phyloP scores from a whole-genome alignment of 2,797 vertebrate species.

The Setipinna tenuifilis region DNA sequence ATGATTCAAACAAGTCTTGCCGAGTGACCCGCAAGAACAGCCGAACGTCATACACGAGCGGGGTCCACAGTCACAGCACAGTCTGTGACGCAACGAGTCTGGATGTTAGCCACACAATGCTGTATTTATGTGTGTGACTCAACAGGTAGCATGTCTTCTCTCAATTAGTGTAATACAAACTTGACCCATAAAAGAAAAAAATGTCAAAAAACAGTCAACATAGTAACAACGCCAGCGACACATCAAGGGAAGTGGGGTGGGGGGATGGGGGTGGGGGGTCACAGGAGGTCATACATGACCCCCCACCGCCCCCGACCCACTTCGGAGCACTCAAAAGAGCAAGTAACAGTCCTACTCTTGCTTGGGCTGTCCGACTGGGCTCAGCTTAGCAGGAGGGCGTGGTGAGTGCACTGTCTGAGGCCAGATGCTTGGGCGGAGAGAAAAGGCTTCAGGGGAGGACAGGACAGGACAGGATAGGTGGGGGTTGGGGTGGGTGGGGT shows the following conservation, averaged over 20 bases:
- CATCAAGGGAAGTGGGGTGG: slow-evolving; percentile 32
- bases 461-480: slow-evolving; percentile 25
- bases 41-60: not conserved
- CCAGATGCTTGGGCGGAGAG: not conserved
- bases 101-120: slow-evolving; percentile 23
- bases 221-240: slow-evolving; percentile 70
- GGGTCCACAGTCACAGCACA: not conserved
- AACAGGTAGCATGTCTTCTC: slow-evolving; percentile 61
- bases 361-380: slow-evolving; percentile 47
- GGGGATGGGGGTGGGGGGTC: not conserved
- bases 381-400: slow-evolving; percentile 46
- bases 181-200: slow-evolving; percentile 72
- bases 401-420: slow-evolving; percentile 44
- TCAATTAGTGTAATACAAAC: slow-evolving; percentile 74
- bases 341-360: slow-evolving; percentile 75
- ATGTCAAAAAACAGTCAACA: slow-evolving; percentile 57
- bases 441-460: not conserved
- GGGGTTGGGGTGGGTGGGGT: not conserved
- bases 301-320: slow-evolving; percentile 42
- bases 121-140: slow-evolving; percentile 43
- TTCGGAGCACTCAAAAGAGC: slow-evolving; percentile 6
- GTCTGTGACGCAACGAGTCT: not conserved
- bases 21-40: slow-evolving; percentile 47
- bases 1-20: slow-evolving; percentile 56
- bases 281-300: slow-evolving; percentile 42